These are phyloP conservation scores for Agrotis puta DNA, from an alignment of 2,888 invertebrate genomes.

Conservation along the genomic window DNA sequence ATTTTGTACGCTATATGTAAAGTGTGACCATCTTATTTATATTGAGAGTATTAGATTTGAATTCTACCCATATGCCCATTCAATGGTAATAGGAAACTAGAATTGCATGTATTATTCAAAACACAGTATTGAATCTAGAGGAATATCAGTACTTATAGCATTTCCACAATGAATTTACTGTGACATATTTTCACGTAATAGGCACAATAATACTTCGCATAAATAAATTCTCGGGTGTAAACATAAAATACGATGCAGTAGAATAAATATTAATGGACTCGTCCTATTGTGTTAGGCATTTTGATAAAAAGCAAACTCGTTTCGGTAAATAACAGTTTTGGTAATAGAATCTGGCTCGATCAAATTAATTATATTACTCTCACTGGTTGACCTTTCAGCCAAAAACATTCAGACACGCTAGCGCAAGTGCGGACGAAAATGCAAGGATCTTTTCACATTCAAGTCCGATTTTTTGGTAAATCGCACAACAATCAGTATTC, in stretches of 20 bases:
- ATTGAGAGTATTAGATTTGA: constrained; percentile 50
- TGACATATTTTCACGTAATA: constrained; percentile 63
- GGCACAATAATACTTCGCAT: constrained; percentile 44
- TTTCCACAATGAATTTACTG: constrained; percentile 37
- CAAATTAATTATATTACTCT: background rate
- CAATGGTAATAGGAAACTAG: constrained; percentile 63
- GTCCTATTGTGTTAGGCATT: constrained; percentile 15
- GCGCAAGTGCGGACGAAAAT: too few relatives aligned
- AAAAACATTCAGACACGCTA: background rate
- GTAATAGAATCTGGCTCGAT: background rate
- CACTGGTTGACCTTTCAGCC: background rate
- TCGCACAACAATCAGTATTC: too few relatives aligned
- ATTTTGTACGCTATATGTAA: background rate
- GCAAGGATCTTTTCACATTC: too few relatives aligned
- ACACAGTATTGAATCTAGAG: constrained; percentile 49
- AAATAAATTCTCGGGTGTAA: constrained; percentile 35
- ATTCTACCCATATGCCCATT: constrained; percentile 60
- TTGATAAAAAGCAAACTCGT: constrained; percentile 19
- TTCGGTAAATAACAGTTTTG: constrained; percentile 17
- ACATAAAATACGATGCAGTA: constrained; percentile 25
- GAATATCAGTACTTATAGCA: constrained; percentile 52
- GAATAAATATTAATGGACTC: constrained; percentile 28
- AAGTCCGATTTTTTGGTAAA: too few relatives aligned
- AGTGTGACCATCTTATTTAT: constrained; percentile 28
- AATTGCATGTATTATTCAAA: constrained; percentile 63